A percentile compares a stretch with the other conserved stretches of the same genome.
These are phyloP conservation scores for Oligia latruncula DNA, from an alignment of 2,888 invertebrate species.

Conservation along the genomic window DNA sequence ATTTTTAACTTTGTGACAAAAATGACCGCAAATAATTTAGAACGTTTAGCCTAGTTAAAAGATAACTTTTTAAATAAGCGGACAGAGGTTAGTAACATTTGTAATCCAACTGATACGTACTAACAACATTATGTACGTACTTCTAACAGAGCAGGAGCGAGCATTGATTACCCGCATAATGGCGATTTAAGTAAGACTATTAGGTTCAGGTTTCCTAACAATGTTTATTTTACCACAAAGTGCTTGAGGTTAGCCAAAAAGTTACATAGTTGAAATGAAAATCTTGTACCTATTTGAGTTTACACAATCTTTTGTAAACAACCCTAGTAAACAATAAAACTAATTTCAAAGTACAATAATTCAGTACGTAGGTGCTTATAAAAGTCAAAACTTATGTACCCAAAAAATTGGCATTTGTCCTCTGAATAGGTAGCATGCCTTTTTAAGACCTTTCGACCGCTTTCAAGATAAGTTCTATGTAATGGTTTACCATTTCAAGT, in stretches of 20 bases:
- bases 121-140: not conserved
- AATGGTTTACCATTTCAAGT: conserved; percentile 63
- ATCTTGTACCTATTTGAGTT: not conserved
- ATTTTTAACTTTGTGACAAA: not conserved
- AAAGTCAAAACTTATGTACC: conserved; percentile 21
- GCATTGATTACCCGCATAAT: conserved; percentile 7
- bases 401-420: conserved; percentile 36
- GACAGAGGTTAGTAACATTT: not conserved
- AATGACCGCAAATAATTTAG: not conserved
- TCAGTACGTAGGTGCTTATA: conserved; percentile 23
- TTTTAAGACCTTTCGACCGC: conserved; percentile 47
- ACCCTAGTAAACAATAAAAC: conserved; percentile 31
- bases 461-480: conserved; percentile 56
- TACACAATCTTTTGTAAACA: not conserved
- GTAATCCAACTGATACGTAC: not conserved
- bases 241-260: not conserved
- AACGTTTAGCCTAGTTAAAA: not conserved
- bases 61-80: no score
- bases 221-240: not conserved
- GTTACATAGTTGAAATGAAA: not conserved
- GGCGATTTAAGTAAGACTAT: not conserved
- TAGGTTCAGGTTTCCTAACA: not conserved
- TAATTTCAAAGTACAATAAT: conserved; percentile 40
- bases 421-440: conserved; percentile 46
- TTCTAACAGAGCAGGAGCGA: not conserved